Conservation (phyloP, 2,888 invertebrate species). For the Tryphoninae sp. region DNA sequence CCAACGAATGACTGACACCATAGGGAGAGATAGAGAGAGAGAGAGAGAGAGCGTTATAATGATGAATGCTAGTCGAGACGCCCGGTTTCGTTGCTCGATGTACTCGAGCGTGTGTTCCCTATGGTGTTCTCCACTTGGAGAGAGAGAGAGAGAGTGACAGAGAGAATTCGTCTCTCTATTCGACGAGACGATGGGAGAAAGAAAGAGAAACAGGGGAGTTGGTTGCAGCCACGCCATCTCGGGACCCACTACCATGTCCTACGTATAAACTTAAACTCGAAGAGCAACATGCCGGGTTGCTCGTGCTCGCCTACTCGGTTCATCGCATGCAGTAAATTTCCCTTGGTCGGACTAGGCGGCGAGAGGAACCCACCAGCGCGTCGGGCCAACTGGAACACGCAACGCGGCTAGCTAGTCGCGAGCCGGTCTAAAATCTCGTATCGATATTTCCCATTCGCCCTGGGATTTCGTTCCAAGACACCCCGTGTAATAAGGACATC, state of each 20-base stretch:
- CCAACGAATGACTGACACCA: too few species aligned
- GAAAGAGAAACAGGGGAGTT: conserved; percentile 17
- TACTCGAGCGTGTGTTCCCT: conserved; percentile 37
- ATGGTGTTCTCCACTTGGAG: conserved; percentile 31
- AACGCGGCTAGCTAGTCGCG: conserved; percentile 62
- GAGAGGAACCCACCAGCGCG: conserved; percentile 43
- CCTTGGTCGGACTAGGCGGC: conserved; percentile 70
- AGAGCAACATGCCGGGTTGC: conserved; percentile 37
- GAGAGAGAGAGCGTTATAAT: conserved; percentile 73
- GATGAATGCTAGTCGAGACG: conserved; percentile 69
- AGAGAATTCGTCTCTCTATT: neutral
- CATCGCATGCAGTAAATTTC: conserved; percentile 78
- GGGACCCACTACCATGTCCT: conserved; percentile 26
- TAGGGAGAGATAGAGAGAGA: too few species aligned
- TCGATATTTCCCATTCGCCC: conserved; percentile 67
- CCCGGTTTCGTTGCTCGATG: conserved; percentile 34
- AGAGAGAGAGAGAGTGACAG: neutral
- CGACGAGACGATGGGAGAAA: conserved; percentile 21
- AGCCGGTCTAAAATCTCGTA: conserved; percentile 23
- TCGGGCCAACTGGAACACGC: conserved; percentile 73
- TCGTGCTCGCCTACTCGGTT: conserved; percentile 68
- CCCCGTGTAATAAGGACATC: neutral
- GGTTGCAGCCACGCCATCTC: conserved; percentile 54
- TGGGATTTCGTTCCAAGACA: neutral
- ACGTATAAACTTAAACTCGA: conserved; percentile 13